Conservation (phyloP, 2,888 invertebrate species). For the Merodon equestris region DNA sequence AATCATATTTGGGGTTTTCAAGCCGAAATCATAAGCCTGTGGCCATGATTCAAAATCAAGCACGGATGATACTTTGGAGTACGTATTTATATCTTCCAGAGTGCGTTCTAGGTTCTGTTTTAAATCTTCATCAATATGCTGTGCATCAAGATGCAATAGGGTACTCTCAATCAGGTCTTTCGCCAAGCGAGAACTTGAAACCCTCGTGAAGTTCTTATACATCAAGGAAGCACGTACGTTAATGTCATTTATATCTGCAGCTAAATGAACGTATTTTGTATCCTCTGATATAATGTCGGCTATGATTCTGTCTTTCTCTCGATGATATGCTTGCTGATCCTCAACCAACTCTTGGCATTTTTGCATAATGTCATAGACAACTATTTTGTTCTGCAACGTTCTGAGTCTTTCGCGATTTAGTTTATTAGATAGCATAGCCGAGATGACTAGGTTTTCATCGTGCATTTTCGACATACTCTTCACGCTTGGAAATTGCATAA, state of each 20-base stretch:
- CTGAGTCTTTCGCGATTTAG: slow-evolving; percentile 70
- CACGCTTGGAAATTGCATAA: slow-evolving; percentile 72
- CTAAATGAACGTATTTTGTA: slow-evolving; percentile 72
- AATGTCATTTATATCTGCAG: slow-evolving; percentile 73
- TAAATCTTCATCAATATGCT: slow-evolving; percentile 74
- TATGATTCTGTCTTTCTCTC: slow-evolving; percentile 72
- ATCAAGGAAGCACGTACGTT: slow-evolving; percentile 72
- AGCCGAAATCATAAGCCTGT: slow-evolving; percentile 79
- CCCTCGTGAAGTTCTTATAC: slow-evolving; percentile 75
- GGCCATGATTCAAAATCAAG: slow-evolving; percentile 83
- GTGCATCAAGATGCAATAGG: slow-evolving; percentile 80
- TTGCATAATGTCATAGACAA: slow-evolving; percentile 45
- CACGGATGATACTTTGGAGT: slow-evolving; percentile 82
- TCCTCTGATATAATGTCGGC: slow-evolving; percentile 72
- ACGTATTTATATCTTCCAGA: slow-evolving; percentile 83
- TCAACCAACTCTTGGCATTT: slow-evolving; percentile 36
- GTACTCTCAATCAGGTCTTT: slow-evolving; percentile 77
- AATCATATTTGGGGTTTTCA: slow-evolving; percentile 75
- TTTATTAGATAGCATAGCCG: slow-evolving; percentile 73
- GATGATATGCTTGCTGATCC: slow-evolving; percentile 14
- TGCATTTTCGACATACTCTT: slow-evolving; percentile 71
- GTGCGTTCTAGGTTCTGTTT: slow-evolving; percentile 80
- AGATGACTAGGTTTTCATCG: slow-evolving; percentile 71
- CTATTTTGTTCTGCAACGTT: slow-evolving; percentile 51
- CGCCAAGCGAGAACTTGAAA: slow-evolving; percentile 74